Percentiles rank a stretch among this genome's conserved stretches.
Evolutionary conservation across 1,140 invertebrate species (phyloP).

Genomic region (Drosophila mayri): DNA sequence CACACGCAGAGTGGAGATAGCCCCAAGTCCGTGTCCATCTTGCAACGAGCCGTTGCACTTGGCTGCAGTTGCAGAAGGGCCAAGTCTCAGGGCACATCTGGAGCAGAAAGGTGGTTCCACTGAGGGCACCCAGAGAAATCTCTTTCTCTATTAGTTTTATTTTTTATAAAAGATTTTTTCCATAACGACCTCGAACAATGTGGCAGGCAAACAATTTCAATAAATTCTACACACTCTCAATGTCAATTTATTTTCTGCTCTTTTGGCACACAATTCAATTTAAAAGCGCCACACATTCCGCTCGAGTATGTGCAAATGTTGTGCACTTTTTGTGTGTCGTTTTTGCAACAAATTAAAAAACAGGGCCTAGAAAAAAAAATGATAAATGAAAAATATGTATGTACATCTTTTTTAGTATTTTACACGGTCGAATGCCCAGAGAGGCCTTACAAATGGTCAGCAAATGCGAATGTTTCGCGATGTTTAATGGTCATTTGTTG

Average conservation of each 20-base stretch:
- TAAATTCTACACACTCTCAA: slow-evolving; percentile 71
- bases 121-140: slow-evolving; percentile 42
- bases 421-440: slow-evolving; percentile 55
- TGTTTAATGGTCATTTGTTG: slow-evolving; percentile 17
- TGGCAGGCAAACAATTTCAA: slow-evolving; percentile 74
- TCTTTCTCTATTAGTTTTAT: slow-evolving; percentile 7
- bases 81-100: slow-evolving; percentile 54
- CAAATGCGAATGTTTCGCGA: slow-evolving; percentile 17
- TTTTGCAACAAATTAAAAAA: slow-evolving; percentile 74
- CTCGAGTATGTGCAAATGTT: slow-evolving; percentile 47
- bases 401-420: slow-evolving; percentile 47
- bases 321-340: slow-evolving; percentile 33
- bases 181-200: slow-evolving; percentile 55
- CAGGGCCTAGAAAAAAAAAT: slow-evolving; percentile 27
- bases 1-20: slow-evolving; percentile 14
- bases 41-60: slow-evolving; percentile 73
- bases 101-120: slow-evolving; percentile 71
- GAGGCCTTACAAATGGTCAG: slow-evolving; percentile 63
- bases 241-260: slow-evolving; percentile 77
- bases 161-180: slow-evolving; percentile 36
- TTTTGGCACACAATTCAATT: slow-evolving; percentile 72
- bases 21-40: slow-evolving; percentile 46
- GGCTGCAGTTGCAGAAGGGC: slow-evolving; percentile 73
- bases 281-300: slow-evolving; percentile 53
- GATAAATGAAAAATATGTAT: slow-evolving; percentile 45